A percentile compares a stretch with the other conserved stretches of the same genome.
These are phyloP conservation scores for Catocala sponsa DNA, from an alignment of 2,888 invertebrate species.

Conservation along the genomic window DNA sequence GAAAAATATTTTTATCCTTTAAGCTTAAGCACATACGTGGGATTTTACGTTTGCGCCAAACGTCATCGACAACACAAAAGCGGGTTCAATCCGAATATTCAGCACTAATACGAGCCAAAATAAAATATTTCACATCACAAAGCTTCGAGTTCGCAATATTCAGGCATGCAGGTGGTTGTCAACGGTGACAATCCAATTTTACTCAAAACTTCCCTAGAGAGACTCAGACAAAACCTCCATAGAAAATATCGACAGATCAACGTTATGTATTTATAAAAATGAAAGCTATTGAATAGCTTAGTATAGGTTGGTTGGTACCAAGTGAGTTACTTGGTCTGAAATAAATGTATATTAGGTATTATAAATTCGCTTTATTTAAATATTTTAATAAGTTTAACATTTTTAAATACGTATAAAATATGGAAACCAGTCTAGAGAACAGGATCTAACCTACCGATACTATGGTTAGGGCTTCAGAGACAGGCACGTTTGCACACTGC, in stretches of 20 bases:
- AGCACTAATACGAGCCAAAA: background rate
- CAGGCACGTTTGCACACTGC: too few relatives aligned
- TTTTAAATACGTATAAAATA: too few relatives aligned
- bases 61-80: background rate
- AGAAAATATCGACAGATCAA: slow-evolving; percentile 32
- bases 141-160: slow-evolving; percentile 13
- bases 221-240: slow-evolving; percentile 23
- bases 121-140: slow-evolving; percentile 17
- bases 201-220: slow-evolving; percentile 26
- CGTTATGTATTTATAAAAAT: background rate
- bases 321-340: too few relatives aligned
- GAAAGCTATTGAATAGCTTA: background rate
- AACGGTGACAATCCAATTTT: slow-evolving; percentile 46
- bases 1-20: background rate
- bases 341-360: too few relatives aligned
- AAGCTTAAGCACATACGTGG: background rate
- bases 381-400: too few relatives aligned
- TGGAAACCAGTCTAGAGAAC: too few relatives aligned
- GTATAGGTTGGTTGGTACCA: background rate
- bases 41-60: background rate
- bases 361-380: too few relatives aligned
- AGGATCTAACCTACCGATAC: too few relatives aligned
- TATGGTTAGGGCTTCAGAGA: too few relatives aligned
- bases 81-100: background rate
- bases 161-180: slow-evolving; percentile 10